Percentiles rank a stretch among this genome's conserved stretches.
These are phyloP conservation scores for Pteronura brasiliensis DNA, from an alignment of 2,113 vertebrate genomes.

Conservation along the genomic window DNA sequence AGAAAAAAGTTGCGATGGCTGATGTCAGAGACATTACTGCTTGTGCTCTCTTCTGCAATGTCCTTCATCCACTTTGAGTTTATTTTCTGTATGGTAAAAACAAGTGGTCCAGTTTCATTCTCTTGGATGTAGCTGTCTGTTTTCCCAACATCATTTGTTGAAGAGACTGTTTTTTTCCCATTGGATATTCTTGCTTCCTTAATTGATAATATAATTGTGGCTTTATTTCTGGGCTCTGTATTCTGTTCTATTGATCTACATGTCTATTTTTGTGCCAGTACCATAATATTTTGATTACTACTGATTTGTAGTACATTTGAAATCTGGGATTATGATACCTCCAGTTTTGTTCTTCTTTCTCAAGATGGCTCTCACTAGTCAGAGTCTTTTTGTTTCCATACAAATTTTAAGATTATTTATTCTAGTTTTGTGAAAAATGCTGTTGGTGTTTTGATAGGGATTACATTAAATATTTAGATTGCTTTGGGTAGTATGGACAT, in stretches of 20 bases:
- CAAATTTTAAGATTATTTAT: background rate
- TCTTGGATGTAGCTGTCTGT: background rate
- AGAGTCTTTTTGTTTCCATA: background rate
- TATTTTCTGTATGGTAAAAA: background rate
- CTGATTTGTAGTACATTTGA: background rate
- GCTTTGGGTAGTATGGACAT: background rate
- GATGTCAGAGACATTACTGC: background rate
- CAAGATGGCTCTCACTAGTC: background rate
- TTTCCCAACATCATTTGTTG: background rate
- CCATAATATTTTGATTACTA: background rate
- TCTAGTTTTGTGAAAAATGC: background rate
- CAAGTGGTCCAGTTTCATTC: background rate
- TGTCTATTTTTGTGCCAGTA: background rate
- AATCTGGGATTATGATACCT: background rate
- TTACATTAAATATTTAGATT: background rate
- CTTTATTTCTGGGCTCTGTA: background rate
- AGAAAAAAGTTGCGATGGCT: background rate
- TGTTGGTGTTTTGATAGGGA: background rate
- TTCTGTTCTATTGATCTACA: background rate
- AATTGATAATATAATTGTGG: background rate
- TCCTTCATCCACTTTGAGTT: background rate
- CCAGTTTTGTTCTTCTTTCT: background rate
- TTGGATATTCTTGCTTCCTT: background rate
- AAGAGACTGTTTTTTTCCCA: background rate
- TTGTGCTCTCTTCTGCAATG: background rate